Conservation (phyloP, 2,888 invertebrate genomes). For the Muscina levida region DNA sequence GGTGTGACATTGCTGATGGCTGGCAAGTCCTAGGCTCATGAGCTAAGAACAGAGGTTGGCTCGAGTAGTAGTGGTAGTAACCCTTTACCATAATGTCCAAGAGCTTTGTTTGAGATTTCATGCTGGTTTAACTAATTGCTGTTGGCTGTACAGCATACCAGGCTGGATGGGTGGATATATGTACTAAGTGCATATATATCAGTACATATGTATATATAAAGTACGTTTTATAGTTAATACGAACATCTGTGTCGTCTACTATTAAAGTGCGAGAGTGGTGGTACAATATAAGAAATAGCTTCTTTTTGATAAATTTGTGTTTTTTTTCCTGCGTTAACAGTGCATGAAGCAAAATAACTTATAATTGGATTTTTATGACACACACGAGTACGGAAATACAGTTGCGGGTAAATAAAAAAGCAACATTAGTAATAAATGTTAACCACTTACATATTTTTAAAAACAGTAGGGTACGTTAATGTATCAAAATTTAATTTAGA, state of each 20-base stretch:
- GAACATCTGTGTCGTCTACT: slow-evolving; percentile 27
- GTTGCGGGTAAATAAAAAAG: no score
- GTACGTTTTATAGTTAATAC: slow-evolving; percentile 14
- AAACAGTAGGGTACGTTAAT: no score
- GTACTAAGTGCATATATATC: not conserved
- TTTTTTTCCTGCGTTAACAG: slow-evolving; percentile 22
- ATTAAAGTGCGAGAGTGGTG: slow-evolving; percentile 5
- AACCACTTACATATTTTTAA: no score
- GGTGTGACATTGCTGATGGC: slow-evolving; percentile 18
- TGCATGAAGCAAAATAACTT: slow-evolving; percentile 22
- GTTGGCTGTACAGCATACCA: not conserved
- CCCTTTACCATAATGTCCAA: slow-evolving; percentile 18
- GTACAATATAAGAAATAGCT: no score
- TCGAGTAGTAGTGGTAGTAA: slow-evolving; percentile 8
- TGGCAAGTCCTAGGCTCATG: not conserved
- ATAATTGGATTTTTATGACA: slow-evolving; percentile 49
- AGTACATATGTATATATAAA: not conserved
- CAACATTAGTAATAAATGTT: no score
- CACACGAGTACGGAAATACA: no score
- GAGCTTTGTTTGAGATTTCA: slow-evolving; percentile 36
- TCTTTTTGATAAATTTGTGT: slow-evolving; percentile 24
- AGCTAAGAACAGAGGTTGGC: not conserved
- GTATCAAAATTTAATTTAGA: no score
- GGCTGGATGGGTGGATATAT: not conserved
- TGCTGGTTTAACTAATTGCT: slow-evolving; percentile 38